Percentiles rank a stretch among this genome's conserved stretches.
phyloP scores from a whole-genome alignment of 1,140 invertebrate genomes.

The Musca domestica region DNA sequence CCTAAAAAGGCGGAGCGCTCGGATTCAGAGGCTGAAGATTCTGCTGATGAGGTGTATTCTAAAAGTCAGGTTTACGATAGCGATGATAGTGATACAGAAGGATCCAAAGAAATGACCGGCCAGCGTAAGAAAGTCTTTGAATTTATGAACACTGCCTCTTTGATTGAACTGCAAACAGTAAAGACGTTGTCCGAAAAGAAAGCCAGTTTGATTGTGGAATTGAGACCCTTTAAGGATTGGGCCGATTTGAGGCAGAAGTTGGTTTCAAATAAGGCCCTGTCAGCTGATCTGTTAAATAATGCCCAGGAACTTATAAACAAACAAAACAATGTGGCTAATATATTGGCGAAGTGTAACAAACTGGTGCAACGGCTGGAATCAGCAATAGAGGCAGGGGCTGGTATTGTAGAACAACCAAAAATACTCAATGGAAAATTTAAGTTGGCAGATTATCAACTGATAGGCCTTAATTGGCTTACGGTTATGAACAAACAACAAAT shows the following conservation, averaged over 20 bases:
- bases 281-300: constrained; percentile 69
- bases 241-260: constrained; percentile 71
- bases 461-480: constrained; percentile 91
- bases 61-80: constrained; percentile 55
- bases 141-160: constrained; percentile 68
- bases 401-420: constrained; percentile 67
- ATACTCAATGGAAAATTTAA: constrained; percentile 62
- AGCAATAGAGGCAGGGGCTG: constrained; percentile 68
- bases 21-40: constrained; percentile 43
- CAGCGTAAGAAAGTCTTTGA: constrained; percentile 73
- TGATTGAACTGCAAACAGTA: constrained; percentile 66
- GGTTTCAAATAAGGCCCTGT: constrained; percentile 65
- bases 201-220: constrained; percentile 65
- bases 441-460: constrained; percentile 85
- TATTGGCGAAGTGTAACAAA: constrained; percentile 75
- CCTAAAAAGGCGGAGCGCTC: constrained; percentile 28
- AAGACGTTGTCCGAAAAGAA: constrained; percentile 72
- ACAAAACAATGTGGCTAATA: constrained; percentile 65
- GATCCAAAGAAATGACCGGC: constrained; percentile 65
- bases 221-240: constrained; percentile 72
- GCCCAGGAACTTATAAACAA: constrained; percentile 70
- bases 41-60: constrained; percentile 40
- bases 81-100: constrained; percentile 72
- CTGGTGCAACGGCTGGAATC: constrained; percentile 69
- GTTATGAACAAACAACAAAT: constrained; percentile 85